Base-by-base conservation (phyloP, 2,113 vertebrate species). In the Megaceryle torquata region DNA sequence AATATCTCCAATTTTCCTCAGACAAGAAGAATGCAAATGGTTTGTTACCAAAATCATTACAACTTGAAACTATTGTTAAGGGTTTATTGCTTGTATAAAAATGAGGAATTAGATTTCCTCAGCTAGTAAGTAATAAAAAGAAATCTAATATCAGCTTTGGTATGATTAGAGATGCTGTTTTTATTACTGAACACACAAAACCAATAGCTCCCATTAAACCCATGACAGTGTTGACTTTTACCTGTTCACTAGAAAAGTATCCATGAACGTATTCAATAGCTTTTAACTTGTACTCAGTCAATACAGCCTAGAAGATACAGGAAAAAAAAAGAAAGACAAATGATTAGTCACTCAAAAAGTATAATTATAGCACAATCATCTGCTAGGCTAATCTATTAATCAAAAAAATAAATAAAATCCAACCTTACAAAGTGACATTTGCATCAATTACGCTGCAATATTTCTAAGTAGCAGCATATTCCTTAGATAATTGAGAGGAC, bases 221-320 rank as follows among this genome's bases (percentile, higher is more conserved):
- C 54, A 20, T 13, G 14, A 65, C 8, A 21, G 4, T 6, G 15
- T 37, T 43, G 39, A 90, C 41, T 31, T 88, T 96, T 98, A 99
- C 99, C 99, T 99, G 99, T 94, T 99, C 99, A 96, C 99, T 99
- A 86, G 99, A 99, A 96, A 99, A 99, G 97, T 99, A 99, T 74
- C 99, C 99, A 92, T 99, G 99, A 82, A 99, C 99, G 95, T 99
- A 99, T 90, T 99, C 99, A 93, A 99, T 99, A 63, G 99, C 99
- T 98, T 99, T 99, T 96, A 99, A 97, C 91, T 99, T 98, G 94
- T 99, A 99, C 63, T 99, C 99, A 60, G 99, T 99, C 97, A 99
- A 95, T 96, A 99, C 99, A 95, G 99, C 99, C 99, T 99, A 94
- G 74, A 96, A 97, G 92, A 92, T 7, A 93, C 0, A 95, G n/a